Evolutionary conservation across 2,113 vertebrate species (phyloP).

Genomic region (Aegithalos caudatus): DNA sequence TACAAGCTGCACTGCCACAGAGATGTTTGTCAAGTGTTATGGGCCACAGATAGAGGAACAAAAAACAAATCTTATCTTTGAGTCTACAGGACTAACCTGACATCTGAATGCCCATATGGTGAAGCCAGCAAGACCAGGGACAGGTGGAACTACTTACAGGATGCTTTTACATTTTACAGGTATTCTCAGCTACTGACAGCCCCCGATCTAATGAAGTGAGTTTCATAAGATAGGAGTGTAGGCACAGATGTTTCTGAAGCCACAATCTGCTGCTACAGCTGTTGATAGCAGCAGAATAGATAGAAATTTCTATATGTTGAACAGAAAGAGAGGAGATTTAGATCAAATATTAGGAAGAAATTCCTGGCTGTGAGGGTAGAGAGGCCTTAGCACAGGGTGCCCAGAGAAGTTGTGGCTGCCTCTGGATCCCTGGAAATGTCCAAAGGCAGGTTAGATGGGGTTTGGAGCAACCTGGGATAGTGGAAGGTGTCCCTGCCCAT

Average conservation of each 20-base stretch:
- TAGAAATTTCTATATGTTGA: background rate
- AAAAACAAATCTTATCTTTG: background rate
- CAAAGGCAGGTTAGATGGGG: fast-evolving
- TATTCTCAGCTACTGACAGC: background rate
- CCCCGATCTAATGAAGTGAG: background rate
- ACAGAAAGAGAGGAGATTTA: background rate
- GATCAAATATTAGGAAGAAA: background rate
- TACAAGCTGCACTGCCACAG: background rate
- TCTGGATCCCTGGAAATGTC: too few species aligned
- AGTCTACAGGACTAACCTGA: background rate
- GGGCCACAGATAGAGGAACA: background rate
- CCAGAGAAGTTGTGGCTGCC: background rate
- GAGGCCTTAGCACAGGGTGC: background rate
- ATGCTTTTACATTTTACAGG: background rate
- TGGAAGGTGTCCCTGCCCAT: background rate
- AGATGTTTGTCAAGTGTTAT: background rate
- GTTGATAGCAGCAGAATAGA: background rate
- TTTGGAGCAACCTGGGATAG: background rate
- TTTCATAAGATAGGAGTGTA: background rate
- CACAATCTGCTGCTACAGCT: background rate
- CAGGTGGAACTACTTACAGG: background rate
- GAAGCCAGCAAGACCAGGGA: background rate
- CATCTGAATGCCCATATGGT: background rate
- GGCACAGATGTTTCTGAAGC: background rate
- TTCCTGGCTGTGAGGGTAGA: background rate